Percentiles rank a stretch among this genome's conserved stretches.
Conservation (phyloP, 2,888 invertebrate genomes). For the Macaria notata region DNA sequence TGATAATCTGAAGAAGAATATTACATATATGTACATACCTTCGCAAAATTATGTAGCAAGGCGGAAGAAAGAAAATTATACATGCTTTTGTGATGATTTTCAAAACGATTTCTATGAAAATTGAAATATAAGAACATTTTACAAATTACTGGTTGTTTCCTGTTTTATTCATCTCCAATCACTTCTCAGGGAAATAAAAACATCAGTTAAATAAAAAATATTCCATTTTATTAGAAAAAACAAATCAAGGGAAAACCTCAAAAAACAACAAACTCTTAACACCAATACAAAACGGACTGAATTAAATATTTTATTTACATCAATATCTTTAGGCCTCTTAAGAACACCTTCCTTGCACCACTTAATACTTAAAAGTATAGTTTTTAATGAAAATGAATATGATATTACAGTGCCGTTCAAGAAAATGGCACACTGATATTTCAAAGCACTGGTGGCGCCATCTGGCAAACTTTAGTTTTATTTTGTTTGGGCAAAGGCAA, state of each 20-base stretch:
- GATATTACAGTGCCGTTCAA: slow-evolving; percentile 5
- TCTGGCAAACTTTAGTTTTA: background rate
- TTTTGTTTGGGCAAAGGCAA: no score
- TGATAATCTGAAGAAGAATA: no score
- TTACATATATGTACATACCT: no score
- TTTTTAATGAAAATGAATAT: slow-evolving; percentile 8
- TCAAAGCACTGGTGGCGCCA: slow-evolving; percentile 3
- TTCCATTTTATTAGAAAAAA: slow-evolving; percentile 51
- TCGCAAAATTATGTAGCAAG: no score
- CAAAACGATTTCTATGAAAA: no score
- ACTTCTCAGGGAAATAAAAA: no score
- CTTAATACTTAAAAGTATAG: slow-evolving; percentile 11
- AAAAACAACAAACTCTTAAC: slow-evolving; percentile 57
- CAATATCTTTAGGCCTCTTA: slow-evolving; percentile 38
- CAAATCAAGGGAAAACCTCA: slow-evolving; percentile 55
- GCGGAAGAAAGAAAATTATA: no score
- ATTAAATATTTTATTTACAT: slow-evolving; percentile 53
- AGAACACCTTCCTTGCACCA: slow-evolving; percentile 22
- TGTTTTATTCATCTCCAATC: no score
- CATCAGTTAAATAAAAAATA: slow-evolving; percentile 44
- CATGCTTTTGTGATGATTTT: no score
- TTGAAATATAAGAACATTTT: no score
- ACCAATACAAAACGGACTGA: slow-evolving; percentile 50
- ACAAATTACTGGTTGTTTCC: no score
- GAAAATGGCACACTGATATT: slow-evolving; percentile 5